Evolutionary conservation across 2,113 vertebrate genomes (phyloP).

Genomic region (Ammodytes marinus): DNA sequence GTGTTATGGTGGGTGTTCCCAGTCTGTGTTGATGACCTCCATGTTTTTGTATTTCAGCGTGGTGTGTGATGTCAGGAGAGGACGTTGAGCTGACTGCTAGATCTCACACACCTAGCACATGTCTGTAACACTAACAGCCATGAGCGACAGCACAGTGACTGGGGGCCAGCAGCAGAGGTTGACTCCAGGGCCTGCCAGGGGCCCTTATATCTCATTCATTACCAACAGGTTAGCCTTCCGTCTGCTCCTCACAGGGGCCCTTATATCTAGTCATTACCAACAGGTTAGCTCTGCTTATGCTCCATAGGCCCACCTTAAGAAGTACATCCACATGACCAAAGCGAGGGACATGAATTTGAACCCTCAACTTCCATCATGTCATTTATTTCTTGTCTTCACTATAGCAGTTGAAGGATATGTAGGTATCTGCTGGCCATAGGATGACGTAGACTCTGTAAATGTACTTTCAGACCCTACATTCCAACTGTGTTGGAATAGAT

Average conservation of each 20-base stretch:
- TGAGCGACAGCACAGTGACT: conserved; percentile 81
- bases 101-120: conserved; percentile 29
- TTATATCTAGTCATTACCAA: conserved; percentile 90
- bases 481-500: too few species aligned
- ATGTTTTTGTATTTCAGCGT: conserved; percentile 26
- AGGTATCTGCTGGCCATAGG: background rate
- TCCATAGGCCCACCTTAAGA: background rate
- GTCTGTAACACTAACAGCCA: conserved; percentile 71
- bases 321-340: background rate
- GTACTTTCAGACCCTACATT: background rate
- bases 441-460: background rate
- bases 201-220: conserved; percentile 90
- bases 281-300: conserved; percentile 56
- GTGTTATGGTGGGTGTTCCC: background rate
- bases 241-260: conserved; percentile 77
- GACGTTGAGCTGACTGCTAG: conserved; percentile 2
- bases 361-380: background rate
- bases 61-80: conserved; percentile 45
- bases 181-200: conserved; percentile 64
- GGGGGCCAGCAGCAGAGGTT: conserved; percentile 66
- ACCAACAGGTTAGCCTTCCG: conserved; percentile 78
- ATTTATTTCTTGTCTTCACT: background rate
- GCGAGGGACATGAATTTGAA: background rate
- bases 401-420: background rate
- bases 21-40: background rate